Percentiles rank a stretch among this genome's conserved stretches.
Evolutionary conservation across 2,888 invertebrate genomes (phyloP).

Genomic region (Xestia ashworthii): DNA sequence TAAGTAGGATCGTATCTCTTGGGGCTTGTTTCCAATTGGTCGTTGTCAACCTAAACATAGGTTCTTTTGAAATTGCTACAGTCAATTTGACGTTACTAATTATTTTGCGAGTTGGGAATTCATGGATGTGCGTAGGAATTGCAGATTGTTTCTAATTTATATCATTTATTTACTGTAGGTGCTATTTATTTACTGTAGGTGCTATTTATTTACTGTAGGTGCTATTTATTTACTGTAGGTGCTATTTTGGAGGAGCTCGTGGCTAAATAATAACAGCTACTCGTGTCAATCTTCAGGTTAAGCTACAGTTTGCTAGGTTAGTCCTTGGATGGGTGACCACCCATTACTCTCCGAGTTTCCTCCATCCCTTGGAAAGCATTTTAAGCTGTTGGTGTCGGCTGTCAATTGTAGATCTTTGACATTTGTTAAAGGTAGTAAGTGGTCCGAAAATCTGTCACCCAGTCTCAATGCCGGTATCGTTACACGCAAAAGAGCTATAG

Average conservation of each 20-base stretch:
- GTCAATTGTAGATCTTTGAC: too few relatives aligned
- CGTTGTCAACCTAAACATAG: background rate
- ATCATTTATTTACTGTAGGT: background rate
- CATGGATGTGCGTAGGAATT: background rate
- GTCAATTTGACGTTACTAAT: background rate
- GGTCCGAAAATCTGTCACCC: too few relatives aligned
- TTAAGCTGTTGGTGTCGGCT: too few relatives aligned
- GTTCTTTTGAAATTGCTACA: conserved; percentile 16
- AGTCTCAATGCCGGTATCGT: too few relatives aligned
- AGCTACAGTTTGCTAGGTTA: background rate
- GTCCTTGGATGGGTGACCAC: too few relatives aligned
- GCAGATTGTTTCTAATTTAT: background rate
- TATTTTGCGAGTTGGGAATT: conserved; percentile 33
- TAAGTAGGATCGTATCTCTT: conserved; percentile 14
- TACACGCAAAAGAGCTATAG: too few relatives aligned
- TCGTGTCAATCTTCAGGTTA: too few relatives aligned
- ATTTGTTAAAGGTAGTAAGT: too few relatives aligned
- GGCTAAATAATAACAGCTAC: too few relatives aligned
- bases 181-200: background rate
- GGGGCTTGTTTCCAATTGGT: conserved; percentile 35
- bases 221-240: too few relatives aligned
- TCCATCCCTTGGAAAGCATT: too few relatives aligned
- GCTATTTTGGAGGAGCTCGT: background rate
- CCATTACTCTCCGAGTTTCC: too few relatives aligned
- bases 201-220: background rate